A percentile compares a stretch with the other conserved stretches of the same genome.
Evolutionary conservation across 2,888 invertebrate genomes (phyloP).

Genomic region (Zaprionus lineosus): DNA sequence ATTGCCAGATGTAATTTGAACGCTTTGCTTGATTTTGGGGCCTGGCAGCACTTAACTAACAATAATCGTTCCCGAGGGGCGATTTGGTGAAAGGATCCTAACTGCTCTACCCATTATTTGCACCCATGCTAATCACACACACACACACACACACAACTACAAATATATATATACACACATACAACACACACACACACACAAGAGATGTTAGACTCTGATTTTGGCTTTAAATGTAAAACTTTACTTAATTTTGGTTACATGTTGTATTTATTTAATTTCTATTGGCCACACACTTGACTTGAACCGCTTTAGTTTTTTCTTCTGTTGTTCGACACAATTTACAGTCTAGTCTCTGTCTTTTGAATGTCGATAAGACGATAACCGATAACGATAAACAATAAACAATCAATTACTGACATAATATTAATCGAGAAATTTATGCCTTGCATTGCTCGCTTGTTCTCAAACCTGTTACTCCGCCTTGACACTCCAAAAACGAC

Average conservation of each 20-base stretch:
- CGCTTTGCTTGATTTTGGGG: neutral
- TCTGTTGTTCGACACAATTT: constrained; percentile 42
- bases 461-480: constrained; percentile 23
- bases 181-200: neutral
- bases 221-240: constrained; percentile 41
- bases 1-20: neutral
- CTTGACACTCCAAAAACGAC: constrained; percentile 30
- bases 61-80: neutral
- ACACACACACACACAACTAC: constrained; percentile 3
- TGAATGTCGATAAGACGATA: constrained; percentile 6
- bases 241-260: constrained; percentile 32
- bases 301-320: constrained; percentile 39
- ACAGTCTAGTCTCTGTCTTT: constrained; percentile 40
- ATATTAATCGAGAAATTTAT: constrained; percentile 43
- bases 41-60: constrained; percentile 20
- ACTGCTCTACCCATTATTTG: constrained; percentile 20
- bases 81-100: constrained; percentile 41
- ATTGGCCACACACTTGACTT: constrained; percentile 28
- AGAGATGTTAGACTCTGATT: constrained; percentile 23
- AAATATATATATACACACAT: neutral
- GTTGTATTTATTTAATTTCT: constrained; percentile 35
- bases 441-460: constrained; percentile 43
- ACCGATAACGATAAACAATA: constrained; percentile 20
- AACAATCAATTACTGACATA: constrained; percentile 47
- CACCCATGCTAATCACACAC: constrained; percentile 5